Evolutionary conservation across 2,888 invertebrate genomes (phyloP).

Genomic region (Anticlea derivata): DNA sequence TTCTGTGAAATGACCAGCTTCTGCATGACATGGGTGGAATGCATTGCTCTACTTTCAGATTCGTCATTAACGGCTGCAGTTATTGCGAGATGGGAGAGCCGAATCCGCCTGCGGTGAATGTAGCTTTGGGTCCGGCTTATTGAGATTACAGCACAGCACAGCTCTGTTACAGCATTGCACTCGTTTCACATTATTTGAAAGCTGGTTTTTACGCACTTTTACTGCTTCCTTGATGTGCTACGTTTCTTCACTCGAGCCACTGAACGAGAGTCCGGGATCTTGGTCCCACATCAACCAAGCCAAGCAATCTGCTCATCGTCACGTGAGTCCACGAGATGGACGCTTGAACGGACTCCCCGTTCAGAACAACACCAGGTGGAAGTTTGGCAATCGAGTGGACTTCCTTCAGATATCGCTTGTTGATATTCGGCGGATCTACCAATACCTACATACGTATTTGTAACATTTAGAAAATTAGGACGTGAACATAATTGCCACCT

Average conservation of each 20-base stretch:
- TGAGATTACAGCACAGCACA: background rate
- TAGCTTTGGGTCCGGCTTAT: background rate
- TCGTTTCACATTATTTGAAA: background rate
- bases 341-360: too few relatives aligned
- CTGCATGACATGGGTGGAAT: background rate
- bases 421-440: slow-evolving; percentile 3
- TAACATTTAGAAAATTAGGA: slow-evolving; percentile 2
- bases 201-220: background rate
- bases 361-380: too few relatives aligned
- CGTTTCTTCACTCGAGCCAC: too few relatives aligned
- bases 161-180: background rate
- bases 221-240: too few relatives aligned
- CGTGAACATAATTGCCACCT: background rate
- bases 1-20: background rate
- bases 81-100: slow-evolving; percentile 3
- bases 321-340: too few relatives aligned
- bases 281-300: too few relatives aligned
- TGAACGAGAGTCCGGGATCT: too few relatives aligned
- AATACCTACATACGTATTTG: slow-evolving; percentile 6
- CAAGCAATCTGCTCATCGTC: too few relatives aligned
- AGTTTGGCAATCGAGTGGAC: background rate
- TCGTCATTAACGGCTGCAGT: background rate
- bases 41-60: slow-evolving; percentile 20
- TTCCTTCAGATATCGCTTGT: slow-evolving; percentile 1
- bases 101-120: slow-evolving; percentile 2